A percentile compares a stretch with the other conserved stretches of the same genome.
These are phyloP conservation scores for Tenthredo notha DNA, from an alignment of 2,888 invertebrate species.

Conservation along the genomic window DNA sequence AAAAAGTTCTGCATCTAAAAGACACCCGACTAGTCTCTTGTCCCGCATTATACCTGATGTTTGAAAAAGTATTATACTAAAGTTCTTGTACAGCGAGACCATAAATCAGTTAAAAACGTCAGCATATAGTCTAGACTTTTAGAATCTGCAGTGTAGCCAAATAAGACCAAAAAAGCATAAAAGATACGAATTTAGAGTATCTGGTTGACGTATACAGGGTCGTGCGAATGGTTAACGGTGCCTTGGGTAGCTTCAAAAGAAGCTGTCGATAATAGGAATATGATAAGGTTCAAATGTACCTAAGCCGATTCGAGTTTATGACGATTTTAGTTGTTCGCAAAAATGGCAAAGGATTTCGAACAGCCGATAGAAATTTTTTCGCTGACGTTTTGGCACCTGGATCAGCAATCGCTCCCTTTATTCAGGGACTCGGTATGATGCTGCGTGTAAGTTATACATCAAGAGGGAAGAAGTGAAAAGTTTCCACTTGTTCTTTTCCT, in stretches of 20 bases:
- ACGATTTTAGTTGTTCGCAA: not conserved
- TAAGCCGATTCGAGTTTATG: not conserved
- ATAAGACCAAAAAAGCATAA: not conserved
- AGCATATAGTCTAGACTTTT: not conserved
- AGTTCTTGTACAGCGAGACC: not conserved
- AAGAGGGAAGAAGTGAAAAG: not conserved
- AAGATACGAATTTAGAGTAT: not conserved
- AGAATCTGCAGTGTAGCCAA: conserved; percentile 2
- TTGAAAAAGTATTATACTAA: not conserved
- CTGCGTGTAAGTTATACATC: not conserved
- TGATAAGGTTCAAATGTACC: not conserved
- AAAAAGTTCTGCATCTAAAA: not conserved
- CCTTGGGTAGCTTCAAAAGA: not conserved
- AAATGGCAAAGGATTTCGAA: not conserved
- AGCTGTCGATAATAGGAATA: not conserved
- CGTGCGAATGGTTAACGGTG: not conserved
- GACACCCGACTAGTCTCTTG: conserved; percentile 14
- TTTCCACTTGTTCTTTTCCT: not conserved
- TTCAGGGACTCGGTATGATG: not conserved
- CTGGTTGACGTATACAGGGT: not conserved
- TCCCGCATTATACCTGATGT: not conserved
- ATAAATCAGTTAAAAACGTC: conserved; percentile 11
- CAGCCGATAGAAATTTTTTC: not conserved
- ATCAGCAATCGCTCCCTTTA: not conserved
- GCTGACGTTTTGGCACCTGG: conserved; percentile 5